Percentiles rank a stretch among this genome's conserved stretches.
Conservation (phyloP, 2,888 invertebrate species). For the Mesochorus sp. region DNA sequence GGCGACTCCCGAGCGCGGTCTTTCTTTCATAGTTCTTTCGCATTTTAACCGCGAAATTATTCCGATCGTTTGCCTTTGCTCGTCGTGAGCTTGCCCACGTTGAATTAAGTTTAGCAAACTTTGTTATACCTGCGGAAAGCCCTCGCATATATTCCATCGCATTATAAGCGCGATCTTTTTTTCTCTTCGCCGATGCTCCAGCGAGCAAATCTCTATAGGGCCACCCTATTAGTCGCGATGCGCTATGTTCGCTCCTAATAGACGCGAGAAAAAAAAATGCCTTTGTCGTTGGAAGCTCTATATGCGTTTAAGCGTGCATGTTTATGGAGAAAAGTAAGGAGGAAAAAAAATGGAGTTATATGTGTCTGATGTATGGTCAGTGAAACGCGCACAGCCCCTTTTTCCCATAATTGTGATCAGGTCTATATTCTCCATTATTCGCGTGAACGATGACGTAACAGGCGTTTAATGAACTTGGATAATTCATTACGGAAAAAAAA, state of each 20-base stretch:
- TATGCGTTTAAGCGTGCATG: not conserved
- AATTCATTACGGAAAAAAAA: too few species aligned
- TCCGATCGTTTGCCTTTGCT: conserved; percentile 25
- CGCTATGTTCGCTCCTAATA: conserved; percentile 18
- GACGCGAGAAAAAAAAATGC: conserved; percentile 42
- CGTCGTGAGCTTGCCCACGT: conserved; percentile 2
- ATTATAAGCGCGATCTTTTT: conserved; percentile 14
- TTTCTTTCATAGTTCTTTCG: conserved; percentile 19
- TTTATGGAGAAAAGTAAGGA: not conserved
- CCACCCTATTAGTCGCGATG: conserved; percentile 25
- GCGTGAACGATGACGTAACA: conserved; percentile 15
- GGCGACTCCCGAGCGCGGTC: not conserved
- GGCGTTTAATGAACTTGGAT: conserved; percentile 33
- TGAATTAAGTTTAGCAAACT: conserved; percentile 43
- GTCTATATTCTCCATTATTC: conserved; percentile 53
- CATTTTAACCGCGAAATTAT: conserved; percentile 49
- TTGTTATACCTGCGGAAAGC: not conserved
- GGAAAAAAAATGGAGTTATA: conserved; percentile 29
- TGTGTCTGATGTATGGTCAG: conserved; percentile 53
- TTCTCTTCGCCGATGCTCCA: conserved; percentile 31
- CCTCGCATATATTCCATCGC: conserved; percentile 32
- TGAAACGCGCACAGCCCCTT: conserved; percentile 65
- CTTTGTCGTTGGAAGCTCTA: conserved; percentile 46
- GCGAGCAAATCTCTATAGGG: conserved; percentile 36
- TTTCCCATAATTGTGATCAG: conserved; percentile 60